Conservation (phyloP, 2,888 invertebrate species). For the Drosophila fulvimacula region DNA sequence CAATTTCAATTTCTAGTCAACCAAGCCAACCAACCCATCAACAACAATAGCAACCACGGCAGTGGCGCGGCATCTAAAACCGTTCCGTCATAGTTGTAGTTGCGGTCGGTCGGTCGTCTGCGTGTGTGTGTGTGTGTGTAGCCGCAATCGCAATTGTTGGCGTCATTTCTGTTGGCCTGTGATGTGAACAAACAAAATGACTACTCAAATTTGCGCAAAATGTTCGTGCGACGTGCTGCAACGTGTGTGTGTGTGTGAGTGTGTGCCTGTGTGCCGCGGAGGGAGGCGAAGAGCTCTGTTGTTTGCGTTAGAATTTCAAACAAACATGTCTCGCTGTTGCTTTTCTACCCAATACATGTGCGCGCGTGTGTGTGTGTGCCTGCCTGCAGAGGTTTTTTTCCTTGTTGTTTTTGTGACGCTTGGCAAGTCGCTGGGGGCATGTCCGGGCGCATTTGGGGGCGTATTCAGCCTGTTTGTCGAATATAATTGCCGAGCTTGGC, state of each 20-base stretch:
- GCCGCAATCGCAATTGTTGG: conserved; percentile 48
- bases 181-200: conserved; percentile 84
- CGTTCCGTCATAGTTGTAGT: conserved; percentile 52
- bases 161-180: conserved; percentile 80
- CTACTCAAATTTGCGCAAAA: conserved; percentile 81
- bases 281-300: conserved; percentile 25
- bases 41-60: not conserved
- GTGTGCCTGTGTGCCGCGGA: not conserved
- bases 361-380: not conserved
- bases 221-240: conserved; percentile 68
- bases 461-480: conserved; percentile 61
- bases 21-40: conserved; percentile 15
- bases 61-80: conserved; percentile 41
- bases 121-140: not conserved
- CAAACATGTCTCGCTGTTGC: conserved; percentile 64
- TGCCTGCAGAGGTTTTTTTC: conserved; percentile 17
- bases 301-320: conserved; percentile 75
- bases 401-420: conserved; percentile 41
- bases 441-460: conserved; percentile 65
- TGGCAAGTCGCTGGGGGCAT: conserved; percentile 56
- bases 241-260: conserved; percentile 31
- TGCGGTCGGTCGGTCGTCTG: conserved; percentile 9
- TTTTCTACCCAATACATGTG: conserved; percentile 25
- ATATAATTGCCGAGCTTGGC: conserved; percentile 63
- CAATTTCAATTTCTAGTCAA: conserved; percentile 49